A percentile compares a stretch with the other conserved stretches of the same genome.
These are phyloP conservation scores for Vultur gryphus DNA, from an alignment of 2,797 vertebrate species.

Conservation along the genomic window DNA sequence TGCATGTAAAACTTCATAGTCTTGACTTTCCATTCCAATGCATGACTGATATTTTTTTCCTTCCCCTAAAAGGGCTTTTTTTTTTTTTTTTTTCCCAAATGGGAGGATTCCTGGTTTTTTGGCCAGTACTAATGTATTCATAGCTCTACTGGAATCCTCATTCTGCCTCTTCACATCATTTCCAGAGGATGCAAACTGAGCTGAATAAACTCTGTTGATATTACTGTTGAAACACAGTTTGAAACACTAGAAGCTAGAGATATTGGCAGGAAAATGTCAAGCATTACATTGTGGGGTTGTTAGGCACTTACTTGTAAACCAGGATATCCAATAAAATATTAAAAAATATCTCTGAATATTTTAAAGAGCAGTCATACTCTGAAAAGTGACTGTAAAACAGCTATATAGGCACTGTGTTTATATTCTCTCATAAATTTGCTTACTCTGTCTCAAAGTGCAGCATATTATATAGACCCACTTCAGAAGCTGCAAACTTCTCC, in stretches of 20 bases:
- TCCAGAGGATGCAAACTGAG: background rate
- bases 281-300: background rate
- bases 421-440: background rate
- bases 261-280: background rate
- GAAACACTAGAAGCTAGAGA: background rate
- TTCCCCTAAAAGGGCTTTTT: background rate
- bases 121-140: background rate
- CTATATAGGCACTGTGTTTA: background rate
- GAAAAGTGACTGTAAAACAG: background rate
- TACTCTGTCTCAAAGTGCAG: background rate
- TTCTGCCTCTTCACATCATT: background rate
- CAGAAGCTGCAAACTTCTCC: background rate
- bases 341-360: conserved; percentile 21
- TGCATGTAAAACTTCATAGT: background rate
- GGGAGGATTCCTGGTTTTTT: background rate
- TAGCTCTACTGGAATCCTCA: background rate
- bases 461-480: background rate
- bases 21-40: background rate
- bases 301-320: background rate
- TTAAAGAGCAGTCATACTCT: background rate
- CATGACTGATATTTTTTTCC: background rate
- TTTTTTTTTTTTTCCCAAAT: background rate
- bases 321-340: conserved; percentile 17
- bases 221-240: background rate
- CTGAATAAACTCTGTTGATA: background rate